Evolutionary conservation across 2,888 invertebrate genomes (phyloP).

Genomic region (Mesopsocus fuscifrons): DNA sequence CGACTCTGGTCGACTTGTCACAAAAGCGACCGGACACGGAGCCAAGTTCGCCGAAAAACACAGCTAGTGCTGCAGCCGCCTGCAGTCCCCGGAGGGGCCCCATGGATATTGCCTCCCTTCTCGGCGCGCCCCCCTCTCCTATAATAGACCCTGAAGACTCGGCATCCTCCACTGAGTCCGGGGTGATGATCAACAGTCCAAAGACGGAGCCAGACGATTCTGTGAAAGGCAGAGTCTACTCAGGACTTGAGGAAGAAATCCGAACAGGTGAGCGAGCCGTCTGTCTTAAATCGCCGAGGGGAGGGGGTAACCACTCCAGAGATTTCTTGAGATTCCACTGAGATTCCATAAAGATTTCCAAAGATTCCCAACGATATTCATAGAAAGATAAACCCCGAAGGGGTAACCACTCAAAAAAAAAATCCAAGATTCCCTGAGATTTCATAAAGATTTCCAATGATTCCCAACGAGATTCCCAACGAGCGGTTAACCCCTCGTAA

Average conservation of each 20-base stretch:
- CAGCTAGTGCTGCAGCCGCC: not conserved
- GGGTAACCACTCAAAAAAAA: too few species aligned
- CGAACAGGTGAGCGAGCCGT: conserved; percentile 1
- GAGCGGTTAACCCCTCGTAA: too few species aligned
- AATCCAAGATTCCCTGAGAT: too few species aligned
- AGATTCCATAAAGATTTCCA: too few species aligned
- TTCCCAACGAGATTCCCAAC: too few species aligned
- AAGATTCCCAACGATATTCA: too few species aligned
- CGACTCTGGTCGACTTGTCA: not conserved
- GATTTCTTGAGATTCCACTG: too few species aligned
- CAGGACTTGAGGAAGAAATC: not conserved
- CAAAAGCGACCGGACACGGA: not conserved
- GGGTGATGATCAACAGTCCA: not conserved
- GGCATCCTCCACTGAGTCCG: conserved; percentile 21
- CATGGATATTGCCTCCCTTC: conserved; percentile 2
- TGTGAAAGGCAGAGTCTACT: not conserved
- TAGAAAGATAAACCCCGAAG: too few species aligned
- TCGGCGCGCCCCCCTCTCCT: conserved; percentile 21
- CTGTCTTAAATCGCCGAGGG: too few species aligned
- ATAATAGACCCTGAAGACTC: conserved; percentile 24
- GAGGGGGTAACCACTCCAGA: too few species aligned
- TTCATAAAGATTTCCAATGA: too few species aligned
- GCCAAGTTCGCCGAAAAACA: not conserved
- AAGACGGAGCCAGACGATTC: not conserved
- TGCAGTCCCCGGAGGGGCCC: not conserved